phyloP scores from a whole-genome alignment of 2,797 vertebrate genomes.

The Anguilla megastoma region DNA sequence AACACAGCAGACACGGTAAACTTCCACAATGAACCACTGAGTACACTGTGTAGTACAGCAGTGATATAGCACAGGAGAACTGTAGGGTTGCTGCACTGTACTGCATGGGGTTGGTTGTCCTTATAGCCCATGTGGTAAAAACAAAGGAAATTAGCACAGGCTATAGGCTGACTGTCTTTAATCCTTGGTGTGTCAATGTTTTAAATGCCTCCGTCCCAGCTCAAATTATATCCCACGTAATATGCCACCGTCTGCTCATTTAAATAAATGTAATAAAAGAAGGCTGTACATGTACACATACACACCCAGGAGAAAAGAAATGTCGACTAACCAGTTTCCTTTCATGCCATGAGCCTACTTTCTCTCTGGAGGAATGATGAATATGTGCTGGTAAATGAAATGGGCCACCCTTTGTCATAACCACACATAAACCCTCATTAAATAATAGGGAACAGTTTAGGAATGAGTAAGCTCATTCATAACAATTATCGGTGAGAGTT shows the following conservation, averaged over 20 bases:
- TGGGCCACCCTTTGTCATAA: not conserved
- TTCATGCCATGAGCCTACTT: constrained; percentile 29
- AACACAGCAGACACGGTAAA: not conserved
- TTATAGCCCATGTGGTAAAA: not conserved
- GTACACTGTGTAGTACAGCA: not conserved
- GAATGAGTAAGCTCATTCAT: not conserved
- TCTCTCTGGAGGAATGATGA: not conserved
- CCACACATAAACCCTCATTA: not conserved
- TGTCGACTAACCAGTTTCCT: constrained; percentile 31
- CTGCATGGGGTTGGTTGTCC: not conserved
- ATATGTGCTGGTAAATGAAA: constrained; percentile 35
- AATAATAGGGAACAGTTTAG: not conserved
- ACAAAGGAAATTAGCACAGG: not conserved
- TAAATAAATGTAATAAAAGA: not conserved
- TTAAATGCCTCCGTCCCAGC: not conserved
- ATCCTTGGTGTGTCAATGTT: not conserved
- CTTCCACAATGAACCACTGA: not conserved
- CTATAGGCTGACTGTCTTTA: not conserved
- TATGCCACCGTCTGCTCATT: not conserved
- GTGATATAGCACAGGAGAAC: not conserved
- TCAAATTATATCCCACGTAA: not conserved
- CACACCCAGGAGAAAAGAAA: constrained; percentile 26
- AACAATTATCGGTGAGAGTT: not conserved
- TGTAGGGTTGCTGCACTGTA: not conserved
- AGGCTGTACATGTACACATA: constrained; percentile 13